Percentiles rank a stretch among this genome's conserved stretches.
phyloP scores from a whole-genome alignment of 2,113 vertebrate genomes.

The Thermophis baileyi region DNA sequence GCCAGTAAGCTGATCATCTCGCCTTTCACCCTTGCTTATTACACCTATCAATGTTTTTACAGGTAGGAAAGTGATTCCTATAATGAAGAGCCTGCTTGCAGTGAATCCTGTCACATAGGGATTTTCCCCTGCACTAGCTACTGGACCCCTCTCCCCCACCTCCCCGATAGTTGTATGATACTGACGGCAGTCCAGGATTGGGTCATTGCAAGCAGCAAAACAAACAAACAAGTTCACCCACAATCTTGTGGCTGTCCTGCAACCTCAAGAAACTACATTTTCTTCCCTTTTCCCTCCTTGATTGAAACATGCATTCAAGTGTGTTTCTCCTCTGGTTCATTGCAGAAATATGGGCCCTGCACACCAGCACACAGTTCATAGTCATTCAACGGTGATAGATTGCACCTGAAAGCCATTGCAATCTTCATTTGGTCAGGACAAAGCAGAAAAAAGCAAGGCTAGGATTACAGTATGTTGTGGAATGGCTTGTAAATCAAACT shows the following conservation, averaged over 20 bases:
- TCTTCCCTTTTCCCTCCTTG: not conserved
- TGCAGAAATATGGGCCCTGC: not conserved
- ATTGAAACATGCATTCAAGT: not conserved
- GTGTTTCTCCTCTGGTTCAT: not conserved
- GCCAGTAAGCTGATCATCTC: constrained; percentile 85
- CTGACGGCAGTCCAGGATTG: not conserved
- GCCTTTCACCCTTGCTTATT: constrained; percentile 89
- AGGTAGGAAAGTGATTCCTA: constrained; percentile 69
- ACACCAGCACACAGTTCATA: not conserved
- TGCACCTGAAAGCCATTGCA: not conserved
- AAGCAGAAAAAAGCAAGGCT: not conserved
- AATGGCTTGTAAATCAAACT: not conserved
- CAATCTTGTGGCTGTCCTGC: not conserved
- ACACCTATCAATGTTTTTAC: constrained; percentile 89
- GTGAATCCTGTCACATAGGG: not conserved
- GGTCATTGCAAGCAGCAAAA: not conserved
- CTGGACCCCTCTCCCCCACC: not conserved
- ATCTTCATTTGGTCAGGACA: not conserved
- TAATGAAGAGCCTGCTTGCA: not conserved
- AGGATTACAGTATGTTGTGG: not conserved
- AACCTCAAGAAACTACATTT: not conserved
- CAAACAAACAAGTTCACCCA: not conserved
- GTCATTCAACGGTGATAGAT: not conserved
- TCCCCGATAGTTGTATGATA: not conserved
- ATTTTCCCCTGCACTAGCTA: not conserved